A percentile compares a stretch with the other conserved stretches of the same genome.
Evolutionary conservation across 2,113 vertebrate genomes (phyloP).

Genomic region (Sigmodon hispidus): DNA sequence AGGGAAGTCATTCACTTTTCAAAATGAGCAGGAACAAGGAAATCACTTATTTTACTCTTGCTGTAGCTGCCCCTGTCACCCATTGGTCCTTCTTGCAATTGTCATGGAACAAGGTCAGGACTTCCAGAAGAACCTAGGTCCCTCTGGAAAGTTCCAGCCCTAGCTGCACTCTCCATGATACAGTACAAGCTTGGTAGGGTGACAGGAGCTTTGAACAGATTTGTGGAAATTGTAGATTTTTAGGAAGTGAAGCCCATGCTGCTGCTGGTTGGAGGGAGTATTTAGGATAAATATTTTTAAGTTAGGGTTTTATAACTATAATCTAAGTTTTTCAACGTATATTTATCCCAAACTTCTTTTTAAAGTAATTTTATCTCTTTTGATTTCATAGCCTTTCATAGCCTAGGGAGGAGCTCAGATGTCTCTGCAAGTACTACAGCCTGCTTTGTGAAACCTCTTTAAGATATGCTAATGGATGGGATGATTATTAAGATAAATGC

Average conservation of each 20-base stretch:
- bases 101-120: neutral
- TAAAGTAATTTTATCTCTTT: conserved; percentile 64
- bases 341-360: conserved; percentile 65
- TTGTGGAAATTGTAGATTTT: conserved; percentile 69
- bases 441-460: conserved; percentile 60
- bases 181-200: neutral
- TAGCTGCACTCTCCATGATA: neutral
- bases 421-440: neutral
- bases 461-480: conserved; percentile 75
- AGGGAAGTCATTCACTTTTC: conserved; percentile 71
- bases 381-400: conserved; percentile 36
- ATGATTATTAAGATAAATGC: conserved; percentile 83
- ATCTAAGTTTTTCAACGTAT: conserved; percentile 65
- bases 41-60: neutral
- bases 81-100: neutral
- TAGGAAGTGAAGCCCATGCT: neutral
- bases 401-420: neutral
- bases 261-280: conserved; percentile 45
- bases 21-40: conserved; percentile 13
- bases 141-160: neutral
- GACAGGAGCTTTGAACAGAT: conserved; percentile 57
- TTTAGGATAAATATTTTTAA: conserved; percentile 73
- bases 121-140: neutral
- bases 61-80: fast-evolving
- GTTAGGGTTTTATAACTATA: conserved; percentile 60